phyloP scores from a whole-genome alignment of 2,113 vertebrate species.

The Psammodynastes pulverulentus region DNA sequence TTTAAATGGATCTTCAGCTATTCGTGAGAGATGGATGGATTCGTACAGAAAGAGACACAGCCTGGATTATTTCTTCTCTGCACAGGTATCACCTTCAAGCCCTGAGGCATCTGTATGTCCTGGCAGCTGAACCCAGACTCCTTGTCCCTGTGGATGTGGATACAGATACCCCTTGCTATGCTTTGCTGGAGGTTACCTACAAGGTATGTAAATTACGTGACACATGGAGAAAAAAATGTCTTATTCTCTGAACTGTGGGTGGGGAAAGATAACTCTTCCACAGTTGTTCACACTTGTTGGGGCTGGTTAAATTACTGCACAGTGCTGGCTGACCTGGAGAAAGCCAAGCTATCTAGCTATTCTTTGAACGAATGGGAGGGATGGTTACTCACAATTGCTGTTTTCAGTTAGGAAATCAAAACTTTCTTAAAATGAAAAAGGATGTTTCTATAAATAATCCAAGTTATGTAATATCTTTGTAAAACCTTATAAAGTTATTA shows the following conservation, averaged over 20 bases:
- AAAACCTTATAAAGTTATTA: background rate
- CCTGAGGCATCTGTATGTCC: conserved; percentile 88
- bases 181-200: conserved; percentile 92
- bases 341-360: background rate
- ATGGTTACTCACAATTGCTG: background rate
- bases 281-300: background rate
- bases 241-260: background rate
- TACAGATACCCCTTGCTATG: conserved; percentile 89
- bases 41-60: background rate
- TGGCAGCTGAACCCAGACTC: conserved; percentile 91
- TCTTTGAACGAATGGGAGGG: background rate
- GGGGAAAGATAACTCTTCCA: background rate
- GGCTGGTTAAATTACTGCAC: background rate
- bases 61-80: background rate
- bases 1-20: background rate
- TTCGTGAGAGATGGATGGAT: background rate
- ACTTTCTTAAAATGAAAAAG: background rate
- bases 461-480: background rate
- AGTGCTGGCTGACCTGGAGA: background rate
- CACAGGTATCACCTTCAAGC: conserved; percentile 95
- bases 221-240: too few species aligned
- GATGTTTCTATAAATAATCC: background rate
- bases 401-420: background rate
- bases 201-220: conserved; percentile 70
- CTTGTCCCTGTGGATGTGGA: conserved; percentile 94